Conservation (phyloP, 2,888 invertebrate species). For the Eupelmus urozonus region DNA sequence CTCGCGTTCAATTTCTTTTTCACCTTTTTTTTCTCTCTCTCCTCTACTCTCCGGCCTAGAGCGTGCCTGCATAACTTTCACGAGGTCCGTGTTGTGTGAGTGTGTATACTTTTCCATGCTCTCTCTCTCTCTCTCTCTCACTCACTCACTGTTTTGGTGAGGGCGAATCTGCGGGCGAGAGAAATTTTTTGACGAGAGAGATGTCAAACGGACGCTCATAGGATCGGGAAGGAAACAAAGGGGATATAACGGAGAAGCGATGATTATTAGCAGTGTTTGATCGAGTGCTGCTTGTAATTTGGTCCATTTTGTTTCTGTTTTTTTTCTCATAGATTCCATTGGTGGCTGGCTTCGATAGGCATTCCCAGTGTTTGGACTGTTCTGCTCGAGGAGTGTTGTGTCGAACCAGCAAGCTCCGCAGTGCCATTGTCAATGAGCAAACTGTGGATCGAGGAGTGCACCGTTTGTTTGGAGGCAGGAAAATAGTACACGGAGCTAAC, state of each 20-base stretch:
- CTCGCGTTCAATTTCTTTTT: too few species aligned
- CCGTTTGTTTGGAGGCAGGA: slow-evolving; percentile 39
- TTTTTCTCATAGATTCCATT: slow-evolving; percentile 18
- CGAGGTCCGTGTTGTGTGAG: not conserved
- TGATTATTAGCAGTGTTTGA: not conserved
- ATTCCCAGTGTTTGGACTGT: not conserved
- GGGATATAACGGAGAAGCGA: not conserved
- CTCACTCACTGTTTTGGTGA: slow-evolving; percentile 5
- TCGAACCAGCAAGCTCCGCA: not conserved
- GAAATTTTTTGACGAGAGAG: not conserved
- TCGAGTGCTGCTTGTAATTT: slow-evolving; percentile 1
- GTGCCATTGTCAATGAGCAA: slow-evolving; percentile 49
- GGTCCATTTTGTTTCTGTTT: slow-evolving; percentile 31
- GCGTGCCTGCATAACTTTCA: slow-evolving; percentile 1
- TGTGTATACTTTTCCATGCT: not conserved
- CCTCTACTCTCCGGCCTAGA: slow-evolving; percentile 9
- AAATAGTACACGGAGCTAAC: slow-evolving; percentile 43
- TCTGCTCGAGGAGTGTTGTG: slow-evolving; percentile 1
- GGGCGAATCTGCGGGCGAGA: not conserved
- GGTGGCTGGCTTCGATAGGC: not conserved
- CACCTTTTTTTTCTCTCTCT: not conserved
- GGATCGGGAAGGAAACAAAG: slow-evolving; percentile 29
- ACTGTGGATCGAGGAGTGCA: slow-evolving; percentile 35
- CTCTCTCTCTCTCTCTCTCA: too few species aligned
- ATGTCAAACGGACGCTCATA: not conserved